A percentile compares a stretch with the other conserved stretches of the same genome.
Evolutionary conservation across 2,113 vertebrate genomes (phyloP).

Genomic region (Labrus mixtus): DNA sequence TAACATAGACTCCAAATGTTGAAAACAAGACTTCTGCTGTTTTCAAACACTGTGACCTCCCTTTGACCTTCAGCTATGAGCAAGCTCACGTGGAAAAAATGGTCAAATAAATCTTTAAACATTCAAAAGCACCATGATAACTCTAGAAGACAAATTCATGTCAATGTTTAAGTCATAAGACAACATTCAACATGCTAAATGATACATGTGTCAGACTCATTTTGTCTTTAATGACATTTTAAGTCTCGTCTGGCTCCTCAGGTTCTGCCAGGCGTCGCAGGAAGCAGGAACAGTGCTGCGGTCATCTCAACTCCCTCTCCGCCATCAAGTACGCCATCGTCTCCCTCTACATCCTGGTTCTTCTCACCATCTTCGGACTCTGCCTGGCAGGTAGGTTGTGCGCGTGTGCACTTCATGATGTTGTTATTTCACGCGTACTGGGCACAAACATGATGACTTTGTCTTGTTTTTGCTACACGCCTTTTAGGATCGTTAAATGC

Average conservation of each 20-base stretch:
- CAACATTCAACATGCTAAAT: too few relatives aligned
- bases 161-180: not conserved
- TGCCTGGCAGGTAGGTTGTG: slow-evolving; percentile 82
- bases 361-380: slow-evolving; percentile 85
- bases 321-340: slow-evolving; percentile 87
- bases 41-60: too few relatives aligned
- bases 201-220: too few relatives aligned
- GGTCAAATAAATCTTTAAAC: too few relatives aligned
- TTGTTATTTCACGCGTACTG: not conserved
- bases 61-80: not conserved
- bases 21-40: too few relatives aligned
- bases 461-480: not conserved
- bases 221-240: not conserved
- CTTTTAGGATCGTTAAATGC: too few relatives aligned
- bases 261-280: slow-evolving; percentile 80
- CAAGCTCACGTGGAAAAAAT: not conserved
- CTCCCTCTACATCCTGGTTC: slow-evolving; percentile 84
- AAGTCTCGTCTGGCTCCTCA: slow-evolving; percentile 16
- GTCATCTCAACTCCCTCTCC: slow-evolving; percentile 82
- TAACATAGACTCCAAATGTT: too few relatives aligned
- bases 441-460: too few relatives aligned
- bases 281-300: slow-evolving; percentile 81
- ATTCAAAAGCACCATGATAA: too few relatives aligned
- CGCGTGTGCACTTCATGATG: not conserved
- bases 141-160: too few relatives aligned